Conservation (phyloP, 2,888 invertebrate genomes). For the Ferrisia virgata region DNA sequence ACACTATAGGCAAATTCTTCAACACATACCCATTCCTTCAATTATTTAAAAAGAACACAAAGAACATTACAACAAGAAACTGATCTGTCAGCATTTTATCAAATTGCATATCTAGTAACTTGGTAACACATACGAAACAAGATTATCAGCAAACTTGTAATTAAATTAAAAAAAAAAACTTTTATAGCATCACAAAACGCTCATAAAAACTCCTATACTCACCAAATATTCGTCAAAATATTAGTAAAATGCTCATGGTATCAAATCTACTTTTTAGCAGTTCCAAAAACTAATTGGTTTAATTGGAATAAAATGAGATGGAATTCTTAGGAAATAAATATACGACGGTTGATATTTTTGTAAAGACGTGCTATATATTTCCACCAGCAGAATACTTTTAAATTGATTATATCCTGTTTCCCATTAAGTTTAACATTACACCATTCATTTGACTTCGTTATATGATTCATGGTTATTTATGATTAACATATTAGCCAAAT, state of each 20-base stretch:
- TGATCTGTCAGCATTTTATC: too few relatives aligned
- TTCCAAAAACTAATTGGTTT: background rate
- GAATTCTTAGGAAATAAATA: background rate
- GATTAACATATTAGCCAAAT: background rate
- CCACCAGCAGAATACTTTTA: background rate
- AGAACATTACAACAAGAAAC: too few relatives aligned
- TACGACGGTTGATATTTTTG: background rate
- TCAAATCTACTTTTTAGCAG: background rate
- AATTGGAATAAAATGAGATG: conserved; percentile 17
- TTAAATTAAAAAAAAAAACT: background rate
- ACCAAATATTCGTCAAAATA: background rate
- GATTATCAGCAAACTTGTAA: too few relatives aligned
- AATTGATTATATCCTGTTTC: conserved; percentile 40
- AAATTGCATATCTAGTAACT: too few relatives aligned
- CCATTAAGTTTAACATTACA: background rate
- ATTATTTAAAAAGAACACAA: too few relatives aligned
- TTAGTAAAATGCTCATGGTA: background rate
- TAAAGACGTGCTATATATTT: conserved; percentile 11
- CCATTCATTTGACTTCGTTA: background rate
- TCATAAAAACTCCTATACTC: background rate
- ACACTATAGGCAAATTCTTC: too few relatives aligned
- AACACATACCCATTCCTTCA: too few relatives aligned
- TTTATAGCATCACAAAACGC: background rate
- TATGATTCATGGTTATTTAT: background rate
- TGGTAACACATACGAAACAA: too few relatives aligned